Percentiles rank a stretch among this genome's conserved stretches.
Conservation (phyloP, 2,797 vertebrate genomes). For the Podargus strigoides region DNA sequence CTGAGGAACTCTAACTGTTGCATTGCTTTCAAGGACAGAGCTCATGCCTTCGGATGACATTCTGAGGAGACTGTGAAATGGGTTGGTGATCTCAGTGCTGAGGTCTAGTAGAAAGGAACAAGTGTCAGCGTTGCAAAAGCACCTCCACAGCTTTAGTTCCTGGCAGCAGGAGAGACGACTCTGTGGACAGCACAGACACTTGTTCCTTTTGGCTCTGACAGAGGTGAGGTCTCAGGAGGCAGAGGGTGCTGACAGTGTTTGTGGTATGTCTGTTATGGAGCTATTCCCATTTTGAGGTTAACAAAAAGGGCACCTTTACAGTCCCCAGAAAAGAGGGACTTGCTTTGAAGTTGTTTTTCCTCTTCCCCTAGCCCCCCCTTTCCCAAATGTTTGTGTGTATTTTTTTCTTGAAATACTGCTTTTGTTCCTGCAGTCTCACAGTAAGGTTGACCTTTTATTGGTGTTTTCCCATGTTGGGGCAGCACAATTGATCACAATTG, state of each 20-base stretch:
- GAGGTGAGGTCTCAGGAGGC: background rate
- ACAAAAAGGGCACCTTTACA: background rate
- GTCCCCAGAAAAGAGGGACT: background rate
- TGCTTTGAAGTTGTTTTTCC: background rate
- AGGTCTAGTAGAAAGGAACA: background rate
- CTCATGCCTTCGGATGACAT: background rate
- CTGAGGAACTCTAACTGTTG: background rate
- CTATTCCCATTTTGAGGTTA: background rate
- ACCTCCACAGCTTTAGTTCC: background rate
- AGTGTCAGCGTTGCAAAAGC: background rate
- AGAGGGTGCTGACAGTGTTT: background rate
- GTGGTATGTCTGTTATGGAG: background rate
- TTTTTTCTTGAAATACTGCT: background rate
- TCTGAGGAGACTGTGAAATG: background rate
- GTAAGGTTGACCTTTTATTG: background rate
- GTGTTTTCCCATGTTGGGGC: background rate
- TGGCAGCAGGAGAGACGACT: background rate
- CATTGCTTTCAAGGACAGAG: background rate
- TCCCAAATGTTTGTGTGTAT: background rate
- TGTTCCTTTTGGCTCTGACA: background rate
- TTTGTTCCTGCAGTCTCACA: background rate
- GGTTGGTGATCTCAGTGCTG: background rate
- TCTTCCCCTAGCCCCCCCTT: rapidly evolving
- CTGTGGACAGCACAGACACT: background rate
- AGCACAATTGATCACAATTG: background rate